phyloP scores from a whole-genome alignment of 2,888 invertebrate genomes.

The Caenorhabditis sp. region DNA sequence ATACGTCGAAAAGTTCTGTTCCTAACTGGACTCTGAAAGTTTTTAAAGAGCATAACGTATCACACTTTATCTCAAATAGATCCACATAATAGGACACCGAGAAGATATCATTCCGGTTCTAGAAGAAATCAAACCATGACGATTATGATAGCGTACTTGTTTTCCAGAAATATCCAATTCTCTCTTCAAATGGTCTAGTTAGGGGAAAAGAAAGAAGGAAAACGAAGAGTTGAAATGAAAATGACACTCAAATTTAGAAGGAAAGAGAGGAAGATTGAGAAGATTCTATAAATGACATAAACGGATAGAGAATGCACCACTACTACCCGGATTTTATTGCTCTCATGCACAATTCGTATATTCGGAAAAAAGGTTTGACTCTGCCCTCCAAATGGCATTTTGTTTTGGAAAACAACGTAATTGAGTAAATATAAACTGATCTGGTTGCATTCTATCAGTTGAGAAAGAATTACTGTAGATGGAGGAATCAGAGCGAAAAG shows the following conservation, averaged over 20 bases:
- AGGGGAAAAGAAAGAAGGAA: neutral
- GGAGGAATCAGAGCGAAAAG: neutral
- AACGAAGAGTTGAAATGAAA: slow-evolving; percentile 9
- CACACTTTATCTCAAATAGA: too few species aligned
- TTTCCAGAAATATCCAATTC: neutral
- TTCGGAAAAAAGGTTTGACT: neutral
- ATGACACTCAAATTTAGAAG: slow-evolving; percentile 2
- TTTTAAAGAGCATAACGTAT: too few species aligned
- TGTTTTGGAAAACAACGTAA: neutral
- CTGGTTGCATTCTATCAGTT: neutral
- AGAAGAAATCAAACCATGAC: neutral
- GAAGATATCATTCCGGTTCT: neutral
- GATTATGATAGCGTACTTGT: neutral
- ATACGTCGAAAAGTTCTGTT: neutral
- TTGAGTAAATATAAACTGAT: slow-evolving; percentile 6
- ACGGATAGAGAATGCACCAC: slow-evolving; percentile 2
- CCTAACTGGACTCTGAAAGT: too few species aligned
- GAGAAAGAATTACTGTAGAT: neutral
- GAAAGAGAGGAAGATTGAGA: neutral
- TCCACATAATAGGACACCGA: too few species aligned
- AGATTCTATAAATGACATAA: neutral
- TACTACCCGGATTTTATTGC: neutral
- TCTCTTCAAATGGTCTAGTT: too few species aligned
- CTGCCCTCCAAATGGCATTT: neutral
- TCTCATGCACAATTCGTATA: neutral